Evolutionary conservation across 2,888 invertebrate genomes (phyloP).

Genomic region (Xanthia icteritia): DNA sequence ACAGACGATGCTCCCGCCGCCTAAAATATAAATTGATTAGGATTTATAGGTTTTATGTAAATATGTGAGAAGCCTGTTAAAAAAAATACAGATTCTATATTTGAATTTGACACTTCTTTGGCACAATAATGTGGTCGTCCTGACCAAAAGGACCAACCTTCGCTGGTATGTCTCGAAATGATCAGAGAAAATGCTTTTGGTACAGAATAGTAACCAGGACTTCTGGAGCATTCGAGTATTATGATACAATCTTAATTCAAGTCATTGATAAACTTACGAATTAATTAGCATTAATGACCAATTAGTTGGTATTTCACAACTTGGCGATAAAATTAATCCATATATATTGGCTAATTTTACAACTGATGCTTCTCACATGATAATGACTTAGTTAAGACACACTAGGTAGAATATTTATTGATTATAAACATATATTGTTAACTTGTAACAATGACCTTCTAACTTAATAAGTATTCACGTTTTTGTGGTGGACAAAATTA

Average conservation of each 20-base stretch:
- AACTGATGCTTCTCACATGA: conserved; percentile 17
- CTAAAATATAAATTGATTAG: conserved; percentile 27
- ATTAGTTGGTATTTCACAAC: not conserved
- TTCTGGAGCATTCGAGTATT: not conserved
- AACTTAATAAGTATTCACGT: not conserved
- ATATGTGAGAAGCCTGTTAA: conserved; percentile 11
- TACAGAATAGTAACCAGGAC: not conserved
- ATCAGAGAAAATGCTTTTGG: not conserved
- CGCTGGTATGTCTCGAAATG: not conserved
- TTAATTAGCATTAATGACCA: conserved; percentile 6
- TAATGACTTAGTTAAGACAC: conserved; percentile 29
- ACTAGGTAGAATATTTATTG: conserved; percentile 55
- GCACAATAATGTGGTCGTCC: not conserved
- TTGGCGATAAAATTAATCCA: not conserved
- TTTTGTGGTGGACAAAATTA: not conserved
- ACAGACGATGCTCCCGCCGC: conserved; percentile 73
- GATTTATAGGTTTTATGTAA: conserved; percentile 10
- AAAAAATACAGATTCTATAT: not conserved
- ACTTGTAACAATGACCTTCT: conserved; percentile 32
- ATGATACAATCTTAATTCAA: not conserved
- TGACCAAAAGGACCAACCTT: not conserved
- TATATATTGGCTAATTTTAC: conserved; percentile 8
- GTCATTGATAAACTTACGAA: not conserved
- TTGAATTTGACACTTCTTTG: not conserved
- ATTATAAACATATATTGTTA: conserved; percentile 28